Evolutionary conservation across 2,888 invertebrate genomes (phyloP).

Genomic region (Tiliacea aurago): DNA sequence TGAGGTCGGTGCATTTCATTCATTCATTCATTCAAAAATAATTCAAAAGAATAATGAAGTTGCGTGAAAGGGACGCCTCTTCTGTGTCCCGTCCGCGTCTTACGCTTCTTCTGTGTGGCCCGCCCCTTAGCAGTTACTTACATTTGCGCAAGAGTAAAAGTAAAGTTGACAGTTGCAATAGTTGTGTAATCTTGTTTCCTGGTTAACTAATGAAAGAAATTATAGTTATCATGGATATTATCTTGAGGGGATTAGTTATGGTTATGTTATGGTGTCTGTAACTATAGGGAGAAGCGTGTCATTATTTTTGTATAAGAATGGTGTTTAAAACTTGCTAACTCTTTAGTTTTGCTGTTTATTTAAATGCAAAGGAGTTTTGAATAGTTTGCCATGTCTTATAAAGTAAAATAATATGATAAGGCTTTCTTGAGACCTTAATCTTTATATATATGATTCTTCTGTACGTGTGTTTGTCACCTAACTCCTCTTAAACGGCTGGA

Average conservation of each 20-base stretch:
- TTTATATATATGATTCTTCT: no score
- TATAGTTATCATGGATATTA: constrained; percentile 38
- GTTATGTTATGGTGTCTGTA: constrained; percentile 4
- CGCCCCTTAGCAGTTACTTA: constrained; percentile 16
- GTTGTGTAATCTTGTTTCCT: constrained; percentile 54
- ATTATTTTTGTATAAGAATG: constrained; percentile 14
- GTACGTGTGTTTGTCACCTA: no score
- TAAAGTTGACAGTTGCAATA: constrained; percentile 46
- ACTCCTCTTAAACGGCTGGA: no score
- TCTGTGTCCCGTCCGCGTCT: no score
- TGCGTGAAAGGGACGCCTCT: no score
- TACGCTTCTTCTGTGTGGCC: no score
- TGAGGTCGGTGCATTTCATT: no score
- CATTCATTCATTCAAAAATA: no score
- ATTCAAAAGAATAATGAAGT: no score
- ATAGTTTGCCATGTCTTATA: not conserved
- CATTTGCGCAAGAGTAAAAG: constrained; percentile 54
- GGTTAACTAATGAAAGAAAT: constrained; percentile 53
- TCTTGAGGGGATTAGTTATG: constrained; percentile 17
- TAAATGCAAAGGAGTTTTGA: not conserved
- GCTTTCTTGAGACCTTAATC: no score
- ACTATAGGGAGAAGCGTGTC: not conserved
- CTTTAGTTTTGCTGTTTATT: not conserved
- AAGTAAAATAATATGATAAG: not conserved
- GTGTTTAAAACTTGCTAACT: not conserved